Evolutionary conservation across 92 coral and sea anemone species (phyloP).

Genomic region (Metridium senile): DNA sequence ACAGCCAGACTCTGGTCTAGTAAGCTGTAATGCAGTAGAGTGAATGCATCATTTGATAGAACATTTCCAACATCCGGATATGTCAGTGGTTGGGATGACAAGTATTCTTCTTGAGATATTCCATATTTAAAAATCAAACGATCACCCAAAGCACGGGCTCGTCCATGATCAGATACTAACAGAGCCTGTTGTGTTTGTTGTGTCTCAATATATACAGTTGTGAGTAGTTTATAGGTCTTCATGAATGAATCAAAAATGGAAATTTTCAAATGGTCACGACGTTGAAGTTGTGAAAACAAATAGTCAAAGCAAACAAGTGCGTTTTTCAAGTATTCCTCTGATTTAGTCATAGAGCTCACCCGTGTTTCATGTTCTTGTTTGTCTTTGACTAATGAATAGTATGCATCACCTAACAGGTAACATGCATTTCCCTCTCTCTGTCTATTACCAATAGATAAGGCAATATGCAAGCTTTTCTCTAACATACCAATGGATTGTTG

Average conservation of each 20-base stretch:
- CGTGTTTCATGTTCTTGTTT: background rate
- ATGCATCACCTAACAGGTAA: background rate
- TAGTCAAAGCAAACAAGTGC: background rate
- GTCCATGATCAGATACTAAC: slow-evolving; percentile 6
- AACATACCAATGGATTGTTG: background rate
- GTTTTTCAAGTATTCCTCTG: background rate
- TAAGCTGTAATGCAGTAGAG: background rate
- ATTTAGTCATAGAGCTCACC: background rate
- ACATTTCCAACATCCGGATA: background rate
- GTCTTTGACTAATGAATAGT: background rate
- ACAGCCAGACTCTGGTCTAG: background rate
- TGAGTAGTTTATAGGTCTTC: slow-evolving; percentile 8
- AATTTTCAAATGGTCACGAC: slow-evolving; percentile 11
- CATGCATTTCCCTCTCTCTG: slow-evolving; percentile 1
- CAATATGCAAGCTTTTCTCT: background rate
- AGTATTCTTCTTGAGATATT: background rate
- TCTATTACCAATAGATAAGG: too few relatives aligned
- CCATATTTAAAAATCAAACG: slow-evolving; percentile 6
- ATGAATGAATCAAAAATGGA: slow-evolving; percentile 17
- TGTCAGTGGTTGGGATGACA: background rate
- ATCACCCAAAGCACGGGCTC: slow-evolving; percentile 21
- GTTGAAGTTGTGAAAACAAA: background rate
- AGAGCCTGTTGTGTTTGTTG: background rate
- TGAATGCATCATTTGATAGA: background rate
- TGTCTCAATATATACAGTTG: background rate